Evolutionary conservation across 1,140 invertebrate genomes (phyloP).

Genomic region (Nebria ingens): DNA sequence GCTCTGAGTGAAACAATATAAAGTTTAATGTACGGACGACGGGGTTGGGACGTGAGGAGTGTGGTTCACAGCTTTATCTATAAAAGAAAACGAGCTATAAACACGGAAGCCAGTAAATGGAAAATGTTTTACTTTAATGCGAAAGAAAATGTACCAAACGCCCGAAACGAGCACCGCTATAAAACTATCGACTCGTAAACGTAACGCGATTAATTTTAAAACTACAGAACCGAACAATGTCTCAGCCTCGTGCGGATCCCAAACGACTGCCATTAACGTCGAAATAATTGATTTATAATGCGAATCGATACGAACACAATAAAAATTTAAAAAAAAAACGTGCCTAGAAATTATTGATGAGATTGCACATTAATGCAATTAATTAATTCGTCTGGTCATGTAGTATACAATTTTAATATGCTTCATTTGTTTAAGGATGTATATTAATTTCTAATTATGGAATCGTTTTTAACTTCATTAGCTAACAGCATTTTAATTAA

Average conservation of each 20-base stretch:
- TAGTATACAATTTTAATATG: too few species aligned
- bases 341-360: too few species aligned
- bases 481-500: too few species aligned
- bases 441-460: too few species aligned
- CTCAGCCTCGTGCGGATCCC: neutral
- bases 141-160: neutral
- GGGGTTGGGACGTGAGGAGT: neutral
- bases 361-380: too few species aligned
- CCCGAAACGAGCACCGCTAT: neutral
- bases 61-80: constrained; percentile 3
- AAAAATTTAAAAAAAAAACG: too few species aligned
- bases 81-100: constrained; percentile 8
- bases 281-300: neutral
- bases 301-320: neutral
- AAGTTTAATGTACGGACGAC: neutral
- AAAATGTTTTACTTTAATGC: constrained; percentile 7
- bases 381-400: too few species aligned
- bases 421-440: too few species aligned
- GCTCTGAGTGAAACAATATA: constrained; percentile 4
- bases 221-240: neutral
- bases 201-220: neutral
- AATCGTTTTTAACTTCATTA: too few species aligned
- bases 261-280: neutral
- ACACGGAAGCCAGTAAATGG: constrained; percentile 8
- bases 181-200: constrained; percentile 5